Percentiles rank a stretch among this genome's conserved stretches.
These are phyloP conservation scores for Cyclina sinensis DNA, from an alignment of 1,140 invertebrate species.

Conservation along the genomic window DNA sequence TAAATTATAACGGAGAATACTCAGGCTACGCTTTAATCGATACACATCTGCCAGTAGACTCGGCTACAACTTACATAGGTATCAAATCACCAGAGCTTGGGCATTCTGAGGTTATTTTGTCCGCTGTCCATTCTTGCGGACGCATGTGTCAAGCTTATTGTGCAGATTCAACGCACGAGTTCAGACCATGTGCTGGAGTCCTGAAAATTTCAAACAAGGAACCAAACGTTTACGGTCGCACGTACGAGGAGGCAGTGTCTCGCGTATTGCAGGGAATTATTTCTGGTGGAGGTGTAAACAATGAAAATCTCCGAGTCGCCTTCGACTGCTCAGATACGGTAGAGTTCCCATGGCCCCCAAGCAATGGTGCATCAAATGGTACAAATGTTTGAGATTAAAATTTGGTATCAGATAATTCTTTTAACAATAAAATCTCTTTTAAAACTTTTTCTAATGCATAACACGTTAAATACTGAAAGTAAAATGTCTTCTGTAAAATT, in stretches of 20 bases:
- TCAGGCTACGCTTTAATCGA: conserved; percentile 39
- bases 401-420: no score
- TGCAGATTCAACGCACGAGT: not conserved
- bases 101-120: not conserved
- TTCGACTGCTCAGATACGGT: not conserved
- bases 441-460: no score
- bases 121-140: conserved; percentile 35
- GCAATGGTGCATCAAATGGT: not conserved
- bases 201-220: conserved; percentile 12
- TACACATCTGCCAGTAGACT: not conserved
- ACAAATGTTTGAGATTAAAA: not conserved
- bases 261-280: not conserved
- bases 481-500: no score
- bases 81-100: conserved; percentile 1
- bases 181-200: conserved; percentile 33
- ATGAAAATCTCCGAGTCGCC: not conserved
- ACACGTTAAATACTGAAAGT: no score
- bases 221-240: conserved; percentile 1
- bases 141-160: conserved; percentile 31
- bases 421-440: no score
- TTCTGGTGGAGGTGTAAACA: not conserved
- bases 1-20: conserved; percentile 41
- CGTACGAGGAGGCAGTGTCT: conserved; percentile 35
- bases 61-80: not conserved
- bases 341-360: not conserved